Evolutionary conservation across 30 jellyfish, hydroid and myxozoan genomes (phyloP).

Genomic region (Aurelia sp.): DNA sequence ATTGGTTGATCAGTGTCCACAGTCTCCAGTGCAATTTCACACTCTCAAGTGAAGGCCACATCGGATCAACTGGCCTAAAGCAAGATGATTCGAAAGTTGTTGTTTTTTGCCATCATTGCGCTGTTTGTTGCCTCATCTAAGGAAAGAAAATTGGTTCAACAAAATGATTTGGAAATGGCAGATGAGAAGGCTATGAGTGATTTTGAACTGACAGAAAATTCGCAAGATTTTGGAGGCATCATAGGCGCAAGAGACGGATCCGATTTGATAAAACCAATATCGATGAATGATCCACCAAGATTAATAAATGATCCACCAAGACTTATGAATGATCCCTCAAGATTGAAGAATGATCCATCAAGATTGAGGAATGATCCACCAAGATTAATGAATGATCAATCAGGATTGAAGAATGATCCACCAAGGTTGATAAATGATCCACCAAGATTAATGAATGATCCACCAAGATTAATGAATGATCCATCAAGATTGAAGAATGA

Average conservation of each 20-base stretch:
- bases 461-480: neutral
- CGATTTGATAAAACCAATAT: neutral
- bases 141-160: no score
- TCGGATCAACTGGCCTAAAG: no score
- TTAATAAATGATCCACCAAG: neutral
- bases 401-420: no score
- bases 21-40: slow-evolving; percentile 10
- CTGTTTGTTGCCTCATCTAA: no score
- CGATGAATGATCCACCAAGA: neutral
- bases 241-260: neutral
- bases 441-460: no score
- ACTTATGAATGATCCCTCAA: neutral
- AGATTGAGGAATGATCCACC: no score
- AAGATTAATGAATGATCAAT: no score
- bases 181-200: neutral
- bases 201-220: neutral
- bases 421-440: no score
- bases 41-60: neutral
- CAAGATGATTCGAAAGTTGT: no score
- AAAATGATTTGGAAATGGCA: neutral
- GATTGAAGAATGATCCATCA: no score
- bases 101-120: no score
- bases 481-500: slow-evolving; percentile 6
- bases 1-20: neutral
- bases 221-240: neutral